phyloP scores from a whole-genome alignment of 2,797 vertebrate genomes.

The Falco rusticolus region DNA sequence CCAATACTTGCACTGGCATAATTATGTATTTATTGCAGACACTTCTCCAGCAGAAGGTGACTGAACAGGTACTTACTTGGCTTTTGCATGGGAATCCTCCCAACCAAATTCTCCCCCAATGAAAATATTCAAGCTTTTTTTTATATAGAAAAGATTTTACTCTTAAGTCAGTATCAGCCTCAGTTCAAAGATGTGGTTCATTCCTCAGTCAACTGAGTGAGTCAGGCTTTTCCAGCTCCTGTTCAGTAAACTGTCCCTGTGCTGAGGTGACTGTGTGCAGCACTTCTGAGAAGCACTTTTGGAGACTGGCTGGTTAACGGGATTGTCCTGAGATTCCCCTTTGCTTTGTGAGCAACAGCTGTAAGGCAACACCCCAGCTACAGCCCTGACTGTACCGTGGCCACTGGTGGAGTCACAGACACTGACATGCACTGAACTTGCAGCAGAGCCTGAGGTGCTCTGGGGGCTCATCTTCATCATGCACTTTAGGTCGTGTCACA shows the following conservation, averaged over 20 bases:
- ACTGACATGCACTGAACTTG: not conserved
- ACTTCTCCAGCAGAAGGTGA: not conserved
- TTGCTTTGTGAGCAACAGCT: not conserved
- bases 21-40: not conserved
- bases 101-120: not conserved
- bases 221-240: not conserved
- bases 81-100: not conserved
- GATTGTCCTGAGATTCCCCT: not conserved
- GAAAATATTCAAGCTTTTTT: not conserved
- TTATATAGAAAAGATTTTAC: not conserved
- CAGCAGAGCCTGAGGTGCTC: not conserved
- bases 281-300: not conserved
- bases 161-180: not conserved
- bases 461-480: fast-evolving
- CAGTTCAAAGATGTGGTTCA: not conserved
- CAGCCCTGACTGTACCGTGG: not conserved
- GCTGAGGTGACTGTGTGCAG: not conserved
- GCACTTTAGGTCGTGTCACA: not conserved
- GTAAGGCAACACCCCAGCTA: not conserved
- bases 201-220: not conserved
- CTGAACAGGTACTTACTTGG: not conserved
- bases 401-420: not conserved
- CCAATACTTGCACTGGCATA: not conserved
- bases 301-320: not conserved
- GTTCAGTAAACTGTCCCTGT: not conserved